Percentiles rank a stretch among this genome's conserved stretches.
Evolutionary conservation across 2,113 vertebrate genomes (phyloP).

Genomic region (Terrapene triunguis): DNA sequence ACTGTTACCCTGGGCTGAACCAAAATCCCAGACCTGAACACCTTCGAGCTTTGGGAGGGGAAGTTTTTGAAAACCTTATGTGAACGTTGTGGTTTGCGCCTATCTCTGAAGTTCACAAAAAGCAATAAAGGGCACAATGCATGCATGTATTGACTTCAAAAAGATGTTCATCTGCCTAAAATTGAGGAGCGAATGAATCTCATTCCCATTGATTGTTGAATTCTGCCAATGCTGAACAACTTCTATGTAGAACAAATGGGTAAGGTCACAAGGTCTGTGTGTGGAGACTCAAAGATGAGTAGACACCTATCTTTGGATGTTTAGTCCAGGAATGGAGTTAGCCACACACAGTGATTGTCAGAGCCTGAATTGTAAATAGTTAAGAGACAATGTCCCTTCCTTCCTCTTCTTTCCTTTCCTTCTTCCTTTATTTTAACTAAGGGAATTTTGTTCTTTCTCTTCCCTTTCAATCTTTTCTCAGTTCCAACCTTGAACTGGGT

Average conservation of each 20-base stretch:
- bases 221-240: background rate
- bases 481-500: background rate
- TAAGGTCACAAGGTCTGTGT: background rate
- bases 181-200: fast-evolving
- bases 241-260: background rate
- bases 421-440: slow-evolving; percentile 18
- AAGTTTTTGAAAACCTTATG: background rate
- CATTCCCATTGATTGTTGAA: background rate
- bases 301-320: background rate
- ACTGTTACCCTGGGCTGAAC: background rate
- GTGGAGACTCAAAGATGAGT: background rate
- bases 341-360: background rate
- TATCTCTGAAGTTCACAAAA: background rate
- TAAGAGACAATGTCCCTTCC: background rate
- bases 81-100: background rate
- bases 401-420: background rate
- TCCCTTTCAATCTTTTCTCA: background rate
- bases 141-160: background rate
- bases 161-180: fast-evolving
- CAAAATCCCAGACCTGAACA: background rate
- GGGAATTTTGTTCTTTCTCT: background rate
- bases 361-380: background rate
- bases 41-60: background rate
- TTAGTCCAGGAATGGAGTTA: background rate
- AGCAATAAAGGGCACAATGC: fast-evolving